Base-by-base conservation (phyloP, 2,113 vertebrate genomes). In the Notarius quadriscutis region DNA sequence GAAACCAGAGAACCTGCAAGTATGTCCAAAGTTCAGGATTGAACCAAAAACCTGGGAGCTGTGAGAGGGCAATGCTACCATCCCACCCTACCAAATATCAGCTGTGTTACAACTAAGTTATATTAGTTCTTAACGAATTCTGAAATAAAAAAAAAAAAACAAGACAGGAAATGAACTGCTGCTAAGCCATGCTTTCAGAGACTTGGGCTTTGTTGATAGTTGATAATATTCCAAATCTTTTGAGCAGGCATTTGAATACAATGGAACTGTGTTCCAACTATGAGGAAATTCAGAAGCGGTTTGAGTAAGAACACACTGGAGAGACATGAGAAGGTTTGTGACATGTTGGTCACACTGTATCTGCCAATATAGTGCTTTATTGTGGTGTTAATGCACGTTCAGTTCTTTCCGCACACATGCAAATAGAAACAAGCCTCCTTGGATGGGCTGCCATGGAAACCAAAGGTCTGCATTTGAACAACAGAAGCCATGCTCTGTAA, bases 371-470 rank as follows among this genome's bases (percentile, higher is more conserved):
- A 65, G 48, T 11, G 14, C n/a, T 71, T 65, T 75, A 79, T 51
- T 55, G 85, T 60, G 8, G 30, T 69, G 62, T 30, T 69, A 85
- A 7, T 84, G 65, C 74, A 89, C 77, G 79, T 63, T 87, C 74
- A 27, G 22, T 65, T 22, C 78, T 25, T 89, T 91, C 90, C 75
- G 90, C 92, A 93, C 95, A 93, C 91, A 93, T 90, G 87, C 91
- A 92, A 92, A 91, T 90, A 92, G 89, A 94, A 94, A 91, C 92
- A 90, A 91, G 92, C 92, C 94, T 92, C 91, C 93, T 88, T 87
- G 91, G 89, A 81, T 86, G 79, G 78, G 92, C 90, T 94, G 88
- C 93, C 93, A 95, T 95, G 91, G 94, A 91, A 94, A 94, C 94
- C 85, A 53, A 84, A 91, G 89, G 90, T 94, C 93, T 94, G 92